phyloP scores from a whole-genome alignment of 2,113 vertebrate species.

The Phylloscopus trochilus region DNA sequence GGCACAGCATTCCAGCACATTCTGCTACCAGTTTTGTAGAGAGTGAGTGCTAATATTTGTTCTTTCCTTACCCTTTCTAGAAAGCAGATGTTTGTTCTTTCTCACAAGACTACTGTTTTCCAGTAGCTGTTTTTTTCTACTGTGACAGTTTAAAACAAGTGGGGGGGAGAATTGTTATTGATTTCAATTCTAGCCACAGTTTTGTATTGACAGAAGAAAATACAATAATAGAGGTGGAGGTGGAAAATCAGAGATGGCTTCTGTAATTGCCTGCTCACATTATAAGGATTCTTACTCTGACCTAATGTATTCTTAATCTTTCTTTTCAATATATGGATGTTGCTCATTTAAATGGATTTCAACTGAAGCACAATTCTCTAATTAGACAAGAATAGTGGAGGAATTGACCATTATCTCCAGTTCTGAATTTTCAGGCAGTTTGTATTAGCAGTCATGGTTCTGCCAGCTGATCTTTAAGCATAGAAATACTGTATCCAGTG shows the following conservation, averaged over 20 bases:
- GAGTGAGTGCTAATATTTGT: background rate
- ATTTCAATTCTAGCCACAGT: slow-evolving; percentile 11
- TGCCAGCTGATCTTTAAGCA: slow-evolving; percentile 51
- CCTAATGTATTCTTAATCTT: background rate
- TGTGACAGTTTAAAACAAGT: background rate
- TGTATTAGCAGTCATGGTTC: slow-evolving; percentile 41
- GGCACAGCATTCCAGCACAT: background rate
- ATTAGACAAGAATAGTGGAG: slow-evolving; percentile 58
- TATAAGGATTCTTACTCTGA: background rate
- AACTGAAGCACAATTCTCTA: slow-evolving; percentile 40
- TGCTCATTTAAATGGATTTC: slow-evolving; percentile 59
- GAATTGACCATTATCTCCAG: slow-evolving; percentile 62
- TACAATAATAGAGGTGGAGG: background rate
- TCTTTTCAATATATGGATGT: background rate
- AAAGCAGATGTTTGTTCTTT: background rate
- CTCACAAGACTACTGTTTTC: background rate
- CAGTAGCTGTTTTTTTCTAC: background rate
- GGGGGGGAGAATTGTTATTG: background rate
- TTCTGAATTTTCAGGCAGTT: slow-evolving; percentile 62
- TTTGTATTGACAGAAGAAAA: background rate
- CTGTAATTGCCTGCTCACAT: background rate
- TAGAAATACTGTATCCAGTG: slow-evolving; percentile 52
- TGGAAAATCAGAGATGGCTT: background rate
- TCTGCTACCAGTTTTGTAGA: background rate
- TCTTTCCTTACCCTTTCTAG: background rate